These are phyloP conservation scores for Pelecanus crispus DNA, from an alignment of 2,113 vertebrate genomes.

Conservation along the genomic window DNA sequence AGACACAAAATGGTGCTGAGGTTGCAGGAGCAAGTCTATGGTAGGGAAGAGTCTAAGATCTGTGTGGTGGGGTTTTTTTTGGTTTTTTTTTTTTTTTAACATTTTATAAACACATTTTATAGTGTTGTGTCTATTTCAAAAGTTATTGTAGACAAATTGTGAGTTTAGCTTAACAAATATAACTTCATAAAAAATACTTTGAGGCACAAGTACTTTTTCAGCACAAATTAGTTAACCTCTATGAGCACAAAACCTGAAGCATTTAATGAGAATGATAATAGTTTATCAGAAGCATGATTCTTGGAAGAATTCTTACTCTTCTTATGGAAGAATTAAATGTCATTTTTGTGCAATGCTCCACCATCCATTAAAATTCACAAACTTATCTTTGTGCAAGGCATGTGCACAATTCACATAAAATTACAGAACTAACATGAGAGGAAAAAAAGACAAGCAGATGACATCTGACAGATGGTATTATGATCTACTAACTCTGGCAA, in stretches of 20 bases:
- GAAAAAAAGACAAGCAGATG: background rate
- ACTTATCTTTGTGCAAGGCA: background rate
- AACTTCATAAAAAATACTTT: background rate
- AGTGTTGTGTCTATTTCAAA: background rate
- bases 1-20: background rate
- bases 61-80: no score
- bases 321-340: no score
- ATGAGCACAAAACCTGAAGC: background rate
- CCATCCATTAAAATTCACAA: background rate
- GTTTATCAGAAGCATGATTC: background rate
- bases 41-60: background rate
- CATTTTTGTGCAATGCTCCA: background rate
- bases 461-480: background rate
- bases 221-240: background rate
- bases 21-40: background rate
- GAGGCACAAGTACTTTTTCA: background rate
- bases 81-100: background rate
- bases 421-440: background rate
- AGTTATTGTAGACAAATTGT: background rate
- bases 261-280: background rate
- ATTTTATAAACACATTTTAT: background rate
- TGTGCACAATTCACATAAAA: background rate
- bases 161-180: background rate
- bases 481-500: background rate
- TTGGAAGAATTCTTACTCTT: background rate